Evolutionary conservation across 1,140 invertebrate genomes (phyloP), one percentile per base, ranked within the genome.

Genomic region (Caenorhabditis tropicalis): DNA sequence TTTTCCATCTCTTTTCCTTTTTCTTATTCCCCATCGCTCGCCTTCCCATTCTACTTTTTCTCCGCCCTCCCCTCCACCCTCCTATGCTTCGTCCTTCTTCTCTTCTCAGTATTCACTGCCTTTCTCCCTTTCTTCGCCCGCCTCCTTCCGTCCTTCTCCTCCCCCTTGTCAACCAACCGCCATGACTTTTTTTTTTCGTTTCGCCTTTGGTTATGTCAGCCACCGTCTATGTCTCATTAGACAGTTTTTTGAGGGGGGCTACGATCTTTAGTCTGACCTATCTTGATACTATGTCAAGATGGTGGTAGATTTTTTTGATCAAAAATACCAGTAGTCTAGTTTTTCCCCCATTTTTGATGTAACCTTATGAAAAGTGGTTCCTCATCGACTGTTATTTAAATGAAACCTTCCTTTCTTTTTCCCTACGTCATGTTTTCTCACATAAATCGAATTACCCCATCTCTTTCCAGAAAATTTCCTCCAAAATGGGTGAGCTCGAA

Each of bases 401-500:
- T 19, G 48, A n/a, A n/a, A n/a, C n/a, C 15, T 10, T 27, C 24
- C 0, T 6, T 6, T 43, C 39, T 43, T 43, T 5, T 6, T 6
- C 12, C 39, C 39, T 43, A n/a, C n/a, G 39, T 43, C 12, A 6
- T 43, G 5, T 43, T 43, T 51, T 51, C n/a, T 10, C 10, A 51
- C 10, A 51, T 51, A 19, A n/a, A n/a, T n/a, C n/a, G n/a, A n/a
- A n/a, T 19, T 27, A 58, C 27, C 24, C 27, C n/a, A 24, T 15
- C 43, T 74, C 24, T 74, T 43, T 43, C 4, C 27, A 31, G 21
- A 39, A 43, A 24, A 70, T 21, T 48, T n/a, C 6, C 9, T 36
- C 33, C 16, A 31, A 21, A 70, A 82, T 82, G 82, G 82, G 82
- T 31, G 82, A 82, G 31, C 46, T 82, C 21, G 82, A 82, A 46